Base-by-base conservation (phyloP, 37 sponge, comb jelly and placozoan species). In the Tethya wilhelma region DNA sequence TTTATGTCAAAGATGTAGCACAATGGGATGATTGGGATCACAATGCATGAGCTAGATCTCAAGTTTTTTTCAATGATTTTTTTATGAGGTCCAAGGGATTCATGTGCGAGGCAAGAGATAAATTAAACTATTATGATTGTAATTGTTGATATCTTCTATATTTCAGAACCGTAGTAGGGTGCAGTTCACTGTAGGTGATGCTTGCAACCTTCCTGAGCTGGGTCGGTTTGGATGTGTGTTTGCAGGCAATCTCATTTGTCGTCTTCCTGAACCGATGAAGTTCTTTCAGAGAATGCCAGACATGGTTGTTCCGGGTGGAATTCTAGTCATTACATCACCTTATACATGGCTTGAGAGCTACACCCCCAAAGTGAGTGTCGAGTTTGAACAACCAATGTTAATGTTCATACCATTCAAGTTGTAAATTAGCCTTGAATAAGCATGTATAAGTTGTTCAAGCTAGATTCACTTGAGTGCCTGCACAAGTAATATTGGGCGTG, bases 221-320 rank as follows among this genome's bases (percentile, higher is more conserved):
- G 93, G 93, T 11, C 84, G 87, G 72, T 96, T 96, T 87, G 94
- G 88, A 20, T 80, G 84, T 81, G 91, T 96, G 0, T 73, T 96
- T 65, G 93, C 88, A 25, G 88, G 79, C 34, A 93, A 96, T 55
- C 83, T 96, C 38, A 74, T 96, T 36, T 96, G 96, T 69, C 73
- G 96, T 40, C 79, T 93, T 22, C 88, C 90, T 4, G 77, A 87
- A 0, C 90, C 93, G 11, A 71, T 81, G 64, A 64, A 38, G 4
- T 90, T 96, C 73, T 60, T 90, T 28, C 55, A 84, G 58, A 64
- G 79, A 30, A 79, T 96, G 26, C 84, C 73, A 0, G 46, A 53
- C 55, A 59, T 93, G 73, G 88, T 96, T 40, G 85, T 87, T 2
- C 79, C 85, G 31, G 88, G 91, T 77, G 96, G 96, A 0, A 76